These are phyloP conservation scores for Apis cerana DNA, from an alignment of 1,140 invertebrate genomes.

Conservation along the genomic window DNA sequence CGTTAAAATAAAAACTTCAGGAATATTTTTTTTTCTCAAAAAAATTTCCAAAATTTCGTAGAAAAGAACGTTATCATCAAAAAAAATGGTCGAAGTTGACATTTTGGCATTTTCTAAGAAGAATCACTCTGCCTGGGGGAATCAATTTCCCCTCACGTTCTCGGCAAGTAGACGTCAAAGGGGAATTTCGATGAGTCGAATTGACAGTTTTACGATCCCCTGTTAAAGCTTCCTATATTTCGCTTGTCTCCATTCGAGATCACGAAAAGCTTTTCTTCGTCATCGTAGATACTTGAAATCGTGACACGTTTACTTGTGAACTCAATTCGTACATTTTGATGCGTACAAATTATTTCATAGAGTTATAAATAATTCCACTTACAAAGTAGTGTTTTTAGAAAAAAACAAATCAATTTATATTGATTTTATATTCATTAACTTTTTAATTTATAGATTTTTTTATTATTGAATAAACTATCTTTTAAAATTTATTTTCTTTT, in stretches of 20 bases:
- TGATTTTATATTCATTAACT: not conserved
- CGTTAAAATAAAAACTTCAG: too few relatives aligned
- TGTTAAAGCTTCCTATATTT: slow-evolving; percentile 53
- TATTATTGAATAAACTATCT: too few relatives aligned
- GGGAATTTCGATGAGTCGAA: slow-evolving; percentile 54
- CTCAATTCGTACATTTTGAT: slow-evolving; percentile 16
- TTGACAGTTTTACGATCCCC: slow-evolving; percentile 58
- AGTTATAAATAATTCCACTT: not conserved
- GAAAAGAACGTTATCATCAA: too few relatives aligned
- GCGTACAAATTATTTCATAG: not conserved
- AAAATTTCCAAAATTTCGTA: too few relatives aligned
- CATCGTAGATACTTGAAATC: slow-evolving; percentile 18
- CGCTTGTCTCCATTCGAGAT: slow-evolving; percentile 28
- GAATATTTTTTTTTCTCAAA: too few relatives aligned
- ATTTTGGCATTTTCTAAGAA: not conserved
- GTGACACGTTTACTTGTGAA: slow-evolving; percentile 30
- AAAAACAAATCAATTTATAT: not conserved
- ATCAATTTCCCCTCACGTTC: slow-evolving; percentile 35
- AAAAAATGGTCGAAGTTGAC: too few relatives aligned
- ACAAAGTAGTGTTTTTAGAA: not conserved
- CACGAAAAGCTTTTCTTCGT: slow-evolving; percentile 56
- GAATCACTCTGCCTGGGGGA: slow-evolving; percentile 31
- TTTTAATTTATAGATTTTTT: too few relatives aligned
- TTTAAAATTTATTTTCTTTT: too few relatives aligned
- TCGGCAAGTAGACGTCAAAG: slow-evolving; percentile 43